Percentiles rank a stretch among this genome's conserved stretches.
Conservation (phyloP, 1,140 invertebrate genomes). For the Laupala kohalensis region DNA sequence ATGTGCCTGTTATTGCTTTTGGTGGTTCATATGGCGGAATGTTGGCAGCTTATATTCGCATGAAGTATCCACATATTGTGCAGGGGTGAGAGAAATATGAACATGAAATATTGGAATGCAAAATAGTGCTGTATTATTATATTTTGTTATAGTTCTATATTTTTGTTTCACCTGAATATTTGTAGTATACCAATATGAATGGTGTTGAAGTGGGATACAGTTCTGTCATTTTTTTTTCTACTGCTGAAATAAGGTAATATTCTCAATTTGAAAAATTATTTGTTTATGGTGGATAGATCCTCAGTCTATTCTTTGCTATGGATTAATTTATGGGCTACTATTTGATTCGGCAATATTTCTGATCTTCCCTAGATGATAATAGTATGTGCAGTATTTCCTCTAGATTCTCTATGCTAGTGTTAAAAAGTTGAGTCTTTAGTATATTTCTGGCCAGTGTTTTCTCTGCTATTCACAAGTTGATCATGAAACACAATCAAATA, state of each 20-base stretch:
- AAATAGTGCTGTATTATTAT: not conserved
- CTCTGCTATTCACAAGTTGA: too few relatives aligned
- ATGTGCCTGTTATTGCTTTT: conserved; percentile 75
- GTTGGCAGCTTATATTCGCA: conserved; percentile 88
- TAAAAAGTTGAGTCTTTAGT: too few relatives aligned
- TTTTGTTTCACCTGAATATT: not conserved
- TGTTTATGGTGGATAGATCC: too few relatives aligned
- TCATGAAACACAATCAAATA: too few relatives aligned
- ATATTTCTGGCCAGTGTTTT: too few relatives aligned
- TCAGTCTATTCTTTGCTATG: too few relatives aligned
- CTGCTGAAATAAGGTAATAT: not conserved
- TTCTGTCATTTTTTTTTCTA: not conserved
- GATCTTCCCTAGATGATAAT: too few relatives aligned
- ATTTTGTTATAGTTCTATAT: not conserved
- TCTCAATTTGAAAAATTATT: not conserved
- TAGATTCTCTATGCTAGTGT: too few relatives aligned
- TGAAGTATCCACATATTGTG: conserved; percentile 89
- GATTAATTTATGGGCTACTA: too few relatives aligned
- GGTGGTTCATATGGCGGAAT: conserved; percentile 93
- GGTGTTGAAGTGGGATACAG: not conserved
- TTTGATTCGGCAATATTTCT: too few relatives aligned
- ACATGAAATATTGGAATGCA: conserved; percentile 5
- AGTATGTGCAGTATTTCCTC: too few relatives aligned
- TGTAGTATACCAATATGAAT: not conserved
- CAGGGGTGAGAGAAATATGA: conserved; percentile 36